Evolutionary conservation across 1,140 invertebrate genomes (phyloP), one percentile per base, ranked within the genome.

Genomic region (Aradophagus sp.): DNA sequence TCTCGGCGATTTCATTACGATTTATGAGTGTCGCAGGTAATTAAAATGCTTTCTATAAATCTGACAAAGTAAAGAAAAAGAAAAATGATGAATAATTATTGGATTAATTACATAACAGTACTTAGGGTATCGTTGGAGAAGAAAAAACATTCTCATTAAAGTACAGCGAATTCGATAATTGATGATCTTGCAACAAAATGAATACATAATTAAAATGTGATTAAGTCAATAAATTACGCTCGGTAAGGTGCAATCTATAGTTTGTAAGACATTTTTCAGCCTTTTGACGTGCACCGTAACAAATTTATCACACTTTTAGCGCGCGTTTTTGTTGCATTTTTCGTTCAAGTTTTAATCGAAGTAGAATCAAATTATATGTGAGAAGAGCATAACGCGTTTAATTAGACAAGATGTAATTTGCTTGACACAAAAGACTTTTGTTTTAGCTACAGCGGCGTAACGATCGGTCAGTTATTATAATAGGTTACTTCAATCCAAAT

Each of bases 121-220:
- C 26, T 38, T 38, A 13, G 23, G 38, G 15, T 3, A n/a, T 20
- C n/a, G 20, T 27, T 11, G 12, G n/a, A n/a, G n/a, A n/a, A n/a
- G n/a, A n/a, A n/a, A 58, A 59, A 48, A 47, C 47, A 34, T 31
- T 11, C 11, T 39, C n/a, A 35, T 48, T 26, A 39, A 39, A 59
- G 0, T 36, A 15, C 1, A 13, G 11, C 15, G 7, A 12, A 13
- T 34, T 19, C 10, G 19, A 41, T 42, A 61, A 50, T 61, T 41
- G 15, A 50, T 50, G 35, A 35, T 38, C 27, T 15, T 50, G 32
- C 38, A 47, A 29, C 8, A 31, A 42, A 19, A 39, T 59, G 55
- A 50, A 61, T 50, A 17, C 17, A 50, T 61, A 61, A 50, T 61
- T 50, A 61, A 48, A 61, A 61, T 61, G 36, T 61, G 50, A 61